Percentiles rank a stretch among this genome's conserved stretches.
phyloP scores from a whole-genome alignment of 2,888 invertebrate genomes.

The Dysmachus trigonus region DNA sequence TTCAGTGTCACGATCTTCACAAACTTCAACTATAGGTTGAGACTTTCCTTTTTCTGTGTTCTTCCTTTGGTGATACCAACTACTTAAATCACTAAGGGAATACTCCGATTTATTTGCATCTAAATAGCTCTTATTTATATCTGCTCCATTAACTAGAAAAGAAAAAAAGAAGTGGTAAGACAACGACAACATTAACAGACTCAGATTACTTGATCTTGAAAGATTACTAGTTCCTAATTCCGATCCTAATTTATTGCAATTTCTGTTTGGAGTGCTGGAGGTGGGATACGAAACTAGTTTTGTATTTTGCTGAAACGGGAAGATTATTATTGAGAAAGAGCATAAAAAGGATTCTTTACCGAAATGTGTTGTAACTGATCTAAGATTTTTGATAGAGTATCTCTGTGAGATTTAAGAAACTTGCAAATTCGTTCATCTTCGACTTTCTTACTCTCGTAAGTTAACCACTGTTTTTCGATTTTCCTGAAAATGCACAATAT shows the following conservation, averaged over 20 bases:
- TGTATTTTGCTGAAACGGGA: constrained; percentile 44
- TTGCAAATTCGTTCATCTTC: constrained; percentile 8
- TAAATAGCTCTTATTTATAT: constrained; percentile 62
- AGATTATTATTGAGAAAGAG: neutral
- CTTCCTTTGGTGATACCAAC: constrained; percentile 59
- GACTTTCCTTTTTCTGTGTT: neutral
- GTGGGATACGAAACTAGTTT: constrained; percentile 51
- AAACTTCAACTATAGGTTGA: neutral
- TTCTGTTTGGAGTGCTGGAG: constrained; percentile 60
- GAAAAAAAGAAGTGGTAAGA: neutral
- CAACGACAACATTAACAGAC: neutral
- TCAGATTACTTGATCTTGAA: constrained; percentile 15
- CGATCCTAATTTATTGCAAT: neutral
- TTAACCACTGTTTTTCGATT: constrained; percentile 17
- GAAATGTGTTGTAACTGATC: constrained; percentile 57
- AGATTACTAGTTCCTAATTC: neutral
- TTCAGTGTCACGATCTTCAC: constrained; percentile 54
- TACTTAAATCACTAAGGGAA: constrained; percentile 61
- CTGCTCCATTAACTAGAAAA: constrained; percentile 61
- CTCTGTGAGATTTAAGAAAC: constrained; percentile 59
- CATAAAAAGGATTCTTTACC: constrained; percentile 24
- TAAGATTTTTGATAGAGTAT: constrained; percentile 59
- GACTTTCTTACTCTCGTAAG: neutral
- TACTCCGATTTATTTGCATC: constrained; percentile 64
- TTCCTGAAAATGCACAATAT: neutral